Conservation (phyloP, 1,140 invertebrate species). For the Spodoptera frugiperda region DNA sequence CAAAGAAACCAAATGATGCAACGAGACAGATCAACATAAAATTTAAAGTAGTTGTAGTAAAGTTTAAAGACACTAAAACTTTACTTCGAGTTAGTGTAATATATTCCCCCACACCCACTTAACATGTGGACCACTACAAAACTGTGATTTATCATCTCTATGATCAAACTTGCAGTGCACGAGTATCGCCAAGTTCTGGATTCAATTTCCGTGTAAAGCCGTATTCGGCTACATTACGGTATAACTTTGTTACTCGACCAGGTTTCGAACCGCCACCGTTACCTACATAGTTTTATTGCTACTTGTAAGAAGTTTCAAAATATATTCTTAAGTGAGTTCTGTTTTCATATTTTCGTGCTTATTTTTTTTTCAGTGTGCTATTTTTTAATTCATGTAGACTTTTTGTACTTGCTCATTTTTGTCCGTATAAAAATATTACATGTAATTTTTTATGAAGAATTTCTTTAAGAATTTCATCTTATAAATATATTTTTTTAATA, state of each 20-base stretch:
- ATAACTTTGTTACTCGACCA: slow-evolving; percentile 31
- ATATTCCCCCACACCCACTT: slow-evolving; percentile 12
- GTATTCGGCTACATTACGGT: slow-evolving; percentile 38
- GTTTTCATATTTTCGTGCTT: slow-evolving; percentile 19
- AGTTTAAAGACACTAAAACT: neutral
- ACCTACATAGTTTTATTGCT: slow-evolving; percentile 26
- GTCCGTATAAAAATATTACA: too few relatives aligned
- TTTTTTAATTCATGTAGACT: neutral
- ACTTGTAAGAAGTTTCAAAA: slow-evolving; percentile 36
- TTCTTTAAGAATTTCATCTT: too few relatives aligned
- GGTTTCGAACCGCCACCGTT: slow-evolving; percentile 21
- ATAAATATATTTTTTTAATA: too few relatives aligned
- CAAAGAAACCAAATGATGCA: too few relatives aligned
- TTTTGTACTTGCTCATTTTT: neutral
- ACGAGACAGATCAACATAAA: too few relatives aligned
- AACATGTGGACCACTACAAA: neutral
- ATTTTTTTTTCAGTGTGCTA: neutral
- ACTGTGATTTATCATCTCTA: slow-evolving; percentile 39
- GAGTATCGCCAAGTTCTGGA: slow-evolving; percentile 38
- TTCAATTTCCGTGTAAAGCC: slow-evolving; percentile 46
- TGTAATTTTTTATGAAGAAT: too few relatives aligned
- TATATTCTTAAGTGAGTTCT: slow-evolving; percentile 21
- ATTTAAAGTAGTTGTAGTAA: too few relatives aligned
- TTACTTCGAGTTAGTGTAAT: neutral
- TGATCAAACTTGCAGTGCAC: slow-evolving; percentile 41